Evolutionary conservation across 2,113 vertebrate species (phyloP), one percentile per base, ranked within the genome.

Genomic region (Percopsis transmontana): DNA sequence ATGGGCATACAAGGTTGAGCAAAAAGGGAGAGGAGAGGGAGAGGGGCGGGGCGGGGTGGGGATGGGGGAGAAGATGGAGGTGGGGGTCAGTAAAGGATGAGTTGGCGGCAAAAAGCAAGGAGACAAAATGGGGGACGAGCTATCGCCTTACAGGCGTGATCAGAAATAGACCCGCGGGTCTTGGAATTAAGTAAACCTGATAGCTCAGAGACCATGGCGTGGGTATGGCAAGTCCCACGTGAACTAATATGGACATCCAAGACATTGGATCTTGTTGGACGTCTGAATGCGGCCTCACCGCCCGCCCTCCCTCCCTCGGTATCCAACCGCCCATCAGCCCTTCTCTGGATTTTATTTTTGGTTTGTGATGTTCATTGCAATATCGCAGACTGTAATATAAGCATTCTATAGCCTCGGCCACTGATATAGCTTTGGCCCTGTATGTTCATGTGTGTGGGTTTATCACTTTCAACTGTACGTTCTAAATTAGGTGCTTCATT

Each of bases 181-280:
- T 93, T 92, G 88, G 90, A 91, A 91, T 91, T 87, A 90, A 79
- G 81, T 76, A 80, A 91, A 92, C 90, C 83, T 71, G 91, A 92
- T 91, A 89, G 80, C 83, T 53, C 59, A 56, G 86, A 84, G 87
- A 88, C 85, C 47, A 40, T 51, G 71, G 47, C 19, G 58, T 58
- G 71, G 67, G 67, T 73, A 73, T 57, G 62, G 64, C 5, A 7
- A 64, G 80, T 89, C 88, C 83, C 89, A 83, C 77, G 77, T 93
- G 90, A 90, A 93, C 92, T 90, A 91, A 93, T 93, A 92, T 89
- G 92, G 91, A 85, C 82, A 91, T 91, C 76, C 80, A 66, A 85
- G 84, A 87, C 82, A 69, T 85, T 51, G 77, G 78, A 72, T 79
- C 74, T 79, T 33, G 69, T 74, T 84, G 76, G 84, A 76, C 80